phyloP scores from a whole-genome alignment of 2,113 vertebrate genomes.

The Peromyscus polionotus region DNA sequence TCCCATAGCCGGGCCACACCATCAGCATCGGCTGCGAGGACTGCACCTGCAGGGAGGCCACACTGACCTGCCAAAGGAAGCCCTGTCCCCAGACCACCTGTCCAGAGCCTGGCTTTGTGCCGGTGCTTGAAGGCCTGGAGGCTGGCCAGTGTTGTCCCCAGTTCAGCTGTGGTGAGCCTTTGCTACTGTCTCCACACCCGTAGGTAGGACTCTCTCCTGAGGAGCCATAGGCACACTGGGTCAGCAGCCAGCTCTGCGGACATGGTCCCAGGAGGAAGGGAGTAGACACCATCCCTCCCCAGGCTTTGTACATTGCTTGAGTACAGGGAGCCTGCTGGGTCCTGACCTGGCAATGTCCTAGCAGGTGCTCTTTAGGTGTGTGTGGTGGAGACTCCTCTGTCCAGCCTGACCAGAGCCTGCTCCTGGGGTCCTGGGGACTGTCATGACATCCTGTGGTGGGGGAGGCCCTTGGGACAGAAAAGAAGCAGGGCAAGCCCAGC shows the following conservation, averaged over 20 bases:
- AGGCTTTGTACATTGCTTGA: background rate
- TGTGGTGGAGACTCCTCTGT: background rate
- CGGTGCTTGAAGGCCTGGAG: constrained; percentile 43
- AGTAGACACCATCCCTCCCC: background rate
- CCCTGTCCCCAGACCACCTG: constrained; percentile 77
- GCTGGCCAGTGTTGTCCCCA: constrained; percentile 85
- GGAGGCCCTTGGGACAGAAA: background rate
- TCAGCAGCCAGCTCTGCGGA: background rate
- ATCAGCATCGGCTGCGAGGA: constrained; percentile 82
- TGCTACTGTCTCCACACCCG: accelerated
- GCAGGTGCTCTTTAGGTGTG: background rate
- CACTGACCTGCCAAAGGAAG: constrained; percentile 73
- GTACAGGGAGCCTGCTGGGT: background rate
- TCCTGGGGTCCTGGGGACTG: background rate
- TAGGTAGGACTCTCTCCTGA: background rate
- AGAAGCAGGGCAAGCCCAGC: accelerated
- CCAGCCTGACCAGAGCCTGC: background rate
- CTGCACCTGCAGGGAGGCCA: constrained; percentile 83
- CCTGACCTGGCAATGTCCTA: background rate
- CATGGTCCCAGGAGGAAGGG: background rate
- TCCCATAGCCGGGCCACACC: constrained; percentile 82
- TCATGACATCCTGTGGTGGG: background rate
- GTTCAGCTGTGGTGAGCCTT: constrained; percentile 84
- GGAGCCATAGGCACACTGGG: background rate
- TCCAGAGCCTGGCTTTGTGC: constrained; percentile 76